Percentiles rank a stretch among this genome's conserved stretches.
Evolutionary conservation across 1,140 invertebrate genomes (phyloP).

Genomic region (Calliphora vicina): DNA sequence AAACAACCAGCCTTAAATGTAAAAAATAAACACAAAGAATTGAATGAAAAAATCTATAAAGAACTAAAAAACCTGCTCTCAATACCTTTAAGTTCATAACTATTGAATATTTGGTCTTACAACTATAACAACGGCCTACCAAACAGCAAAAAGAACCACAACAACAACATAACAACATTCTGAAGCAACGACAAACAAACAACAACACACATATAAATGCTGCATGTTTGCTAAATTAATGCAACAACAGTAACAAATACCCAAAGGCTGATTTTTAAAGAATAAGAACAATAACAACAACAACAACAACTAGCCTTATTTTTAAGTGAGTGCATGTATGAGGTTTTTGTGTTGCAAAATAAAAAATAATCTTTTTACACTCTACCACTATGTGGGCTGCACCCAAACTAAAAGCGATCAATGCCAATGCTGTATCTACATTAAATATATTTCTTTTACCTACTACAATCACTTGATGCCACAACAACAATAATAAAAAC

Average conservation of each 20-base stretch:
- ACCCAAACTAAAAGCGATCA: constrained; percentile 44
- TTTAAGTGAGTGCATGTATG: too few relatives aligned
- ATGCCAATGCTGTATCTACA: constrained; percentile 25
- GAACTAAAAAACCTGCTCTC: constrained; percentile 15
- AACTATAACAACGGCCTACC: constrained; percentile 21
- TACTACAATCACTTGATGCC: neutral
- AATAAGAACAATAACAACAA: constrained; percentile 57
- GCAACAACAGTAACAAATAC: constrained; percentile 43
- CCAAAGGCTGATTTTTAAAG: constrained; percentile 42
- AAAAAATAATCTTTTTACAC: constrained; percentile 3
- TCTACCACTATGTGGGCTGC: constrained; percentile 40
- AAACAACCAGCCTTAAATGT: neutral
- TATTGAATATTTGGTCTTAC: constrained; percentile 10
- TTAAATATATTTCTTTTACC: neutral
- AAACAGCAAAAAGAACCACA: too few relatives aligned
- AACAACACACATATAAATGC: neutral
- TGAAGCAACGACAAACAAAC: constrained; percentile 7
- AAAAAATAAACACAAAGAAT: too few relatives aligned
- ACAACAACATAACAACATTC: neutral
- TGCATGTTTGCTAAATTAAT: constrained; percentile 63
- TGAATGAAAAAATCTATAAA: neutral
- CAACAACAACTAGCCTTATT: neutral
- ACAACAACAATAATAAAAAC: neutral
- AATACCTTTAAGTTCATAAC: constrained; percentile 24
- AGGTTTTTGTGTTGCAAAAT: neutral